These are phyloP conservation scores for Drosophila mojavensis DNA, from an alignment of 1,140 invertebrate genomes.

Conservation along the genomic window DNA sequence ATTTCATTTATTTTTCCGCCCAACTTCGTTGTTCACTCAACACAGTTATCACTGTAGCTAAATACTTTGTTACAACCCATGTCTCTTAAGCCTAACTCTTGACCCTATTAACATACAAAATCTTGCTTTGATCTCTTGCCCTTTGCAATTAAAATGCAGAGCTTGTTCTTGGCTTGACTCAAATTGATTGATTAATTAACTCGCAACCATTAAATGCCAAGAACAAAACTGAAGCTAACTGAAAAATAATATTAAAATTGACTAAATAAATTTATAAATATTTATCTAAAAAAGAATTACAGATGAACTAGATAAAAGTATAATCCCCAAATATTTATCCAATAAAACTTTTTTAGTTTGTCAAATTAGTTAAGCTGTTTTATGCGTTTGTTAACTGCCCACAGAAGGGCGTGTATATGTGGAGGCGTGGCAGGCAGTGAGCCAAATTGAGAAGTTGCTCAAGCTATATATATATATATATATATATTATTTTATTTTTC, in stretches of 20 bases:
- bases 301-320: neutral
- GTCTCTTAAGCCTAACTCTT: neutral
- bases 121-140: neutral
- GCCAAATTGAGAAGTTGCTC: conserved; percentile 32
- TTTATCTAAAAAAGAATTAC: too few species aligned
- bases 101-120: neutral
- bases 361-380: conserved; percentile 28
- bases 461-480: conserved; percentile 6
- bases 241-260: too few species aligned
- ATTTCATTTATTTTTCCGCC: too few species aligned
- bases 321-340: too few species aligned
- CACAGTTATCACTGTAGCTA: too few species aligned
- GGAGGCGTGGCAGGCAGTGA: neutral
- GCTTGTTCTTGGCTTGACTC: neutral
- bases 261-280: neutral
- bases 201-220: neutral
- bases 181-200: too few species aligned
- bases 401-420: neutral
- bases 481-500: neutral
- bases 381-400: conserved; percentile 24
- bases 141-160: neutral
- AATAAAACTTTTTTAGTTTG: conserved; percentile 3
- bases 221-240: neutral
- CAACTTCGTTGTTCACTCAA: too few species aligned
- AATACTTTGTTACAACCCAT: too few species aligned